These are phyloP conservation scores for Tichodroma muraria DNA, from an alignment of 2,113 vertebrate species.

Conservation along the genomic window DNA sequence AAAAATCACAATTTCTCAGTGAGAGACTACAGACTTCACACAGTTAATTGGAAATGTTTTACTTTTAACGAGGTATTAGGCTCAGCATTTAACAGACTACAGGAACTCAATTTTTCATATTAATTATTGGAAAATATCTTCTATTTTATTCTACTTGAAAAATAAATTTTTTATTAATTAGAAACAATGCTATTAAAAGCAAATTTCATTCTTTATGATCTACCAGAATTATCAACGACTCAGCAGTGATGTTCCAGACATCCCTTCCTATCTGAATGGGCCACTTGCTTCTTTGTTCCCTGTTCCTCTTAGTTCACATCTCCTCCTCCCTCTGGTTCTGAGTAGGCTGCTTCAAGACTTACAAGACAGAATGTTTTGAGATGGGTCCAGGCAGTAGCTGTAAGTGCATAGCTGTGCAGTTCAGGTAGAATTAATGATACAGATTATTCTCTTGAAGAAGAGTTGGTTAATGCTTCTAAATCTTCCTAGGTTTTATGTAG, in stretches of 20 bases:
- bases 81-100: not conserved
- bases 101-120: not conserved
- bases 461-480: not conserved
- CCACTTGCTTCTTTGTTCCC: not conserved
- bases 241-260: not conserved
- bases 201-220: not conserved
- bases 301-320: not conserved
- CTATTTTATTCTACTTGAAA: not conserved
- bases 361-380: not conserved
- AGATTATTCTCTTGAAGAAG: not conserved
- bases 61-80: not conserved
- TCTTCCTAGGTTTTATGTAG: not conserved
- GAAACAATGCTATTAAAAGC: not conserved
- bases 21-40: not conserved
- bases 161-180: not conserved
- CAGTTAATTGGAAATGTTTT: not conserved
- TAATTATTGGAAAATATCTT: not conserved
- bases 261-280: not conserved
- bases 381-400: not conserved
- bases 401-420: not conserved
- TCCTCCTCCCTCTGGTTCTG: not conserved
- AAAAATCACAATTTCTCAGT: not conserved
- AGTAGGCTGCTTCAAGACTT: not conserved
- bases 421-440: not conserved
- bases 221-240: not conserved